These are phyloP conservation scores for Synanthedon tipuliformis DNA, from an alignment of 2,888 invertebrate species.

Conservation along the genomic window DNA sequence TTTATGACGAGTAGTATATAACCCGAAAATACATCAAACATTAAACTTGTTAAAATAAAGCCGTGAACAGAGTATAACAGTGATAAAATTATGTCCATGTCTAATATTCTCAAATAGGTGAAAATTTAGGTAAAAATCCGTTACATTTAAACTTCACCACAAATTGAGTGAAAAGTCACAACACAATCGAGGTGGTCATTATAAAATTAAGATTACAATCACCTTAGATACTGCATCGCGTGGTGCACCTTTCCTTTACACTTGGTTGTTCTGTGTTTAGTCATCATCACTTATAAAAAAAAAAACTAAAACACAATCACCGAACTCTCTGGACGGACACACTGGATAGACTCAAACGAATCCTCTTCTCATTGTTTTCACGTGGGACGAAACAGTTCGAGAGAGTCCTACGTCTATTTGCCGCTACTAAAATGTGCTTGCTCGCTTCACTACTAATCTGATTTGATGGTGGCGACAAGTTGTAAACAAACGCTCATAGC, in stretches of 20 bases:
- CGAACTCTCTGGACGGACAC: background rate
- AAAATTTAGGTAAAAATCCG: no score
- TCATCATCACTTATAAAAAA: background rate
- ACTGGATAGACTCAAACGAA: background rate
- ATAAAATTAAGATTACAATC: conserved; percentile 11
- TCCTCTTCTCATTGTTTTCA: background rate
- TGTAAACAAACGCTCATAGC: conserved; percentile 18
- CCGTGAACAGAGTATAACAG: no score
- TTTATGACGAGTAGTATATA: no score
- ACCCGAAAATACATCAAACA: no score
- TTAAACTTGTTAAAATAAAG: no score
- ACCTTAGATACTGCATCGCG: conserved; percentile 47
- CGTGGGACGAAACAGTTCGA: conserved; percentile 3
- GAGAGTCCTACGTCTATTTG: conserved; percentile 19
- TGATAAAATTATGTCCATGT: no score
- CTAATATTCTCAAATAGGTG: no score
- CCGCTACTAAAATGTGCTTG: no score
- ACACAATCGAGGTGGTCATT: no score
- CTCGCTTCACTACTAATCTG: conserved; percentile 3
- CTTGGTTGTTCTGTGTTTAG: background rate
- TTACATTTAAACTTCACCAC: no score
- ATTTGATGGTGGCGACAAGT: conserved; percentile 18
- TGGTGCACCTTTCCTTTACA: conserved; percentile 52
- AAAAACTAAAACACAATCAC: background rate
- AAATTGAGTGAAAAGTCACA: no score